Evolutionary conservation across 2,797 vertebrate genomes (phyloP).

Genomic region (Atherinosoma microstoma): DNA sequence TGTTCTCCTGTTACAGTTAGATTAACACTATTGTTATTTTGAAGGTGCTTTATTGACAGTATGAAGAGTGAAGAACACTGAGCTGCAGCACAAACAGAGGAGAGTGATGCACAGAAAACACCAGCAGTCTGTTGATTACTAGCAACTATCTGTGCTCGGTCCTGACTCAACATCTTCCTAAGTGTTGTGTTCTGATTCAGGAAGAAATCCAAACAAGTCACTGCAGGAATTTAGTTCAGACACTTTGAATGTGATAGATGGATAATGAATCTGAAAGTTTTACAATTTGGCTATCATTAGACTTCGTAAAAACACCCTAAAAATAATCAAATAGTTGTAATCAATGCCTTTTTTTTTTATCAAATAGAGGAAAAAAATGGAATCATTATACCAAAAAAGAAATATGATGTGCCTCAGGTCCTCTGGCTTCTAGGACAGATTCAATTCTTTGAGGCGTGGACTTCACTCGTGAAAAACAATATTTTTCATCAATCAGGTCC

Average conservation of each 20-base stretch:
- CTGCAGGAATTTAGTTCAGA: background rate
- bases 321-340: background rate
- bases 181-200: constrained; percentile 52
- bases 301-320: background rate
- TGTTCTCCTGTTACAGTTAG: constrained; percentile 22
- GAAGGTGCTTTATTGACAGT: constrained; percentile 20
- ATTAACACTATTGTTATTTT: constrained; percentile 16
- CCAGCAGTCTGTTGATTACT: constrained; percentile 51
- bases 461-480: too few relatives aligned
- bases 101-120: constrained; percentile 29
- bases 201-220: constrained; percentile 38
- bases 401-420: background rate
- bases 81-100: constrained; percentile 2
- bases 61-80: constrained; percentile 11
- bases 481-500: background rate
- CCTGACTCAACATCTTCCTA: constrained; percentile 47
- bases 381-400: background rate
- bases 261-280: constrained; percentile 22
- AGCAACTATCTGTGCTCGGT: constrained; percentile 55
- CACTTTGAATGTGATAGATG: constrained; percentile 35
- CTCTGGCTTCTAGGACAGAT: background rate
- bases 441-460: too few relatives aligned
- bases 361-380: background rate
- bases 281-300: constrained; percentile 1
- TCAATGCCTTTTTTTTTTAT: background rate